Percentiles rank a stretch among this genome's conserved stretches.
Evolutionary conservation across 2,113 vertebrate species (phyloP).

Genomic region (Pseudonaja textilis): DNA sequence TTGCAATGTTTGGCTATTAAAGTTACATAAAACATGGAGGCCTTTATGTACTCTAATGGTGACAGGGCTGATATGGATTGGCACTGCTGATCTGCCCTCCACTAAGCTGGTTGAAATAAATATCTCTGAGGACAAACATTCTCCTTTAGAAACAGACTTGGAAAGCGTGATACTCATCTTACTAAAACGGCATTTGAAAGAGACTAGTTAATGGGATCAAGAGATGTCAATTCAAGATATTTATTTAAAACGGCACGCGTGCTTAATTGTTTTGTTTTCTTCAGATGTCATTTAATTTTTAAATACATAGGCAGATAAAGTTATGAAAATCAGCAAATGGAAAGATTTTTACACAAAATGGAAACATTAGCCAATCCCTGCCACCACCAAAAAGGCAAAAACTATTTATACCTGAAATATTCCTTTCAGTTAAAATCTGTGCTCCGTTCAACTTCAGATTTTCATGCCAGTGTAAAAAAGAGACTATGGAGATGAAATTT

Average conservation of each 20-base stretch:
- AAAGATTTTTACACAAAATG: neutral
- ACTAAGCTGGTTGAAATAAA: neutral
- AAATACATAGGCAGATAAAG: neutral
- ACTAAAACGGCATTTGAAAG: neutral
- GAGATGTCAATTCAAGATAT: neutral
- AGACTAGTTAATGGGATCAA: neutral
- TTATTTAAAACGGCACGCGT: neutral
- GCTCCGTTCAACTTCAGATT: neutral
- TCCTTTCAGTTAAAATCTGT: neutral
- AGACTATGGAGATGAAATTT: neutral
- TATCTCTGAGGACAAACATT: neutral
- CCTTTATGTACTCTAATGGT: neutral
- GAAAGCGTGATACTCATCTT: neutral
- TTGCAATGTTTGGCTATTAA: neutral
- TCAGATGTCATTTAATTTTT: slow-evolving; percentile 18
- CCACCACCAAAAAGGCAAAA: neutral
- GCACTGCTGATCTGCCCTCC: neutral
- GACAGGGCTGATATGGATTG: neutral
- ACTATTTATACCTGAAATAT: neutral
- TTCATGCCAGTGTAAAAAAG: neutral
- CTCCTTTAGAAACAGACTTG: neutral
- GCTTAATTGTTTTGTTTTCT: slow-evolving; percentile 34
- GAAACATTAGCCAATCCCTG: neutral
- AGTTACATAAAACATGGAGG: neutral
- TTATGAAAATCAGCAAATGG: neutral